These are phyloP conservation scores for Theristicus caerulescens DNA, from an alignment of 2,113 vertebrate genomes.

Conservation along the genomic window DNA sequence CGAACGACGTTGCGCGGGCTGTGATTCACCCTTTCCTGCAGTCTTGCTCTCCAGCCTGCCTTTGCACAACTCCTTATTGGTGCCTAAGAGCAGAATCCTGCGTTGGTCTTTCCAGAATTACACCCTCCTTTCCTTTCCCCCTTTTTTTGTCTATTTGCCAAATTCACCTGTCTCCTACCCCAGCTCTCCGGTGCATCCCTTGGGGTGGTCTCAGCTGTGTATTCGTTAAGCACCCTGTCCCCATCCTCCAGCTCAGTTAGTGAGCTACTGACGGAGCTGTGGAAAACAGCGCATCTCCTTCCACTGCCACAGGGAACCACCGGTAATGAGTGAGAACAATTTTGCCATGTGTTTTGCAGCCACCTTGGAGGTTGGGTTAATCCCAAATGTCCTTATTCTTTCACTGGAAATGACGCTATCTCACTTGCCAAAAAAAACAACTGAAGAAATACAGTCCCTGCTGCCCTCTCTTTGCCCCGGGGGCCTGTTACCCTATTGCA, in stretches of 20 bases:
- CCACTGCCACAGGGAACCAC: background rate
- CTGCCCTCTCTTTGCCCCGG: background rate
- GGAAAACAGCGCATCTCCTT: background rate
- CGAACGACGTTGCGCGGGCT: background rate
- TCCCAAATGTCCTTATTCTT: background rate
- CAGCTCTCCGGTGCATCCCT: background rate
- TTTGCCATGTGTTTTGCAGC: background rate
- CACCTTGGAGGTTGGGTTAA: background rate
- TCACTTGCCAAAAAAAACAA: background rate
- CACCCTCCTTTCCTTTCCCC: background rate
- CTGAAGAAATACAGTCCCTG: background rate
- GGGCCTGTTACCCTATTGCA: background rate
- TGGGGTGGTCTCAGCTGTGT: background rate
- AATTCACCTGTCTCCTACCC: background rate
- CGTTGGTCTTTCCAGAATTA: background rate
- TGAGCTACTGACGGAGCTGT: background rate
- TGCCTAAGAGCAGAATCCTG: background rate
- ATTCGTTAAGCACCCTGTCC: background rate
- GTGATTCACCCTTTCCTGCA: background rate
- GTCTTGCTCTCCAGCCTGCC: background rate
- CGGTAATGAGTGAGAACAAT: fast-evolving
- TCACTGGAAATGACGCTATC: background rate
- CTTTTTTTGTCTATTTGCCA: background rate
- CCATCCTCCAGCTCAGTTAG: background rate
- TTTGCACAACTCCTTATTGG: background rate